These are phyloP conservation scores for Tenthredo notha DNA, from an alignment of 2,888 invertebrate species.

Conservation along the genomic window DNA sequence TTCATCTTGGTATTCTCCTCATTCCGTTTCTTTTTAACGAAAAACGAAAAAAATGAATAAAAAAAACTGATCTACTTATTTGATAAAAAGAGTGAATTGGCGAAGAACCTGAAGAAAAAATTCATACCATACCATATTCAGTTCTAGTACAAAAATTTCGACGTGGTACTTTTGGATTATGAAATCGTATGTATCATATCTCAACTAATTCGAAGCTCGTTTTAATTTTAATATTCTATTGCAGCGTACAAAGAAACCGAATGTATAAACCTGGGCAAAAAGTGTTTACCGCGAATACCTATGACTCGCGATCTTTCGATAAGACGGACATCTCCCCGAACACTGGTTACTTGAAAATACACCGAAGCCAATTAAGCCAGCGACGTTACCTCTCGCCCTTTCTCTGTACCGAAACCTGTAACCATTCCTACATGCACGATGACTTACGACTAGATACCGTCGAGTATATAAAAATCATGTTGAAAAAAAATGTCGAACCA, in stretches of 20 bases:
- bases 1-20: neutral
- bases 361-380: slow-evolving; percentile 44
- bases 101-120: no score
- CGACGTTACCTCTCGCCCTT: slow-evolving; percentile 24
- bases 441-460: neutral
- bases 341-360: slow-evolving; percentile 50
- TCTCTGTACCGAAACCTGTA: neutral
- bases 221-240: neutral
- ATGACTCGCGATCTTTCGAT: slow-evolving; percentile 44
- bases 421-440: neutral
- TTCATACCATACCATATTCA: no score
- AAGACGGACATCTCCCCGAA: slow-evolving; percentile 37
- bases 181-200: neutral
- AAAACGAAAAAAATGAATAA: no score
- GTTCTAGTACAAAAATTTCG: neutral
- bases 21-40: neutral
- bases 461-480: neutral
- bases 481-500: neutral
- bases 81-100: neutral
- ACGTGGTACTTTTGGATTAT: neutral
- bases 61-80: neutral
- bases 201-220: neutral
- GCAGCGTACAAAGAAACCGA: no score
- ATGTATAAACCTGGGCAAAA: neutral
- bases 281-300: slow-evolving; percentile 29